These are phyloP conservation scores for Lampris incognitus DNA, from an alignment of 2,113 vertebrate species.

Conservation along the genomic window DNA sequence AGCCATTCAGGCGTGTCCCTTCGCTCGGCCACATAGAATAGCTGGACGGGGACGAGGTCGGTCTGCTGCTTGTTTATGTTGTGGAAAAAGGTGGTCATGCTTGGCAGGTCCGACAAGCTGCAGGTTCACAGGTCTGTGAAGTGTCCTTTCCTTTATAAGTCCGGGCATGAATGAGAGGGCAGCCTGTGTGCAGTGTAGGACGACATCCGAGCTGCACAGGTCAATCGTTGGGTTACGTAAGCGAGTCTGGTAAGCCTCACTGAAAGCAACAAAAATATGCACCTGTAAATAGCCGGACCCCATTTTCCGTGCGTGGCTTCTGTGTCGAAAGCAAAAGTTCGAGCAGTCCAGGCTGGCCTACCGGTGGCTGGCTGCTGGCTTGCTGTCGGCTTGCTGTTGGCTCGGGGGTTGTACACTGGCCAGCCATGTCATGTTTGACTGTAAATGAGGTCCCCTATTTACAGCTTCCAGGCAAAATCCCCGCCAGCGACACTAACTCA, in stretches of 20 bases:
- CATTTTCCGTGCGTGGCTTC: slow-evolving; percentile 15
- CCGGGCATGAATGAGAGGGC: slow-evolving; percentile 74
- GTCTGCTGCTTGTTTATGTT: slow-evolving; percentile 73
- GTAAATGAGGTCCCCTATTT: slow-evolving; percentile 58
- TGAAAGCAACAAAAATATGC: slow-evolving; percentile 33
- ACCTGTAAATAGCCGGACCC: slow-evolving; percentile 40
- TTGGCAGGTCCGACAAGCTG: slow-evolving; percentile 54
- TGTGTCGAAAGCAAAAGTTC: neutral
- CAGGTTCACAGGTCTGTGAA: slow-evolving; percentile 50
- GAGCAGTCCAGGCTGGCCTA: neutral
- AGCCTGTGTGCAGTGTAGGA: slow-evolving; percentile 39
- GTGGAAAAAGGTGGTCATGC: slow-evolving; percentile 78
- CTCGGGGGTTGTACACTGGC: slow-evolving; percentile 17
- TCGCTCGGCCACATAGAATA: slow-evolving; percentile 60
- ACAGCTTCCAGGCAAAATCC: slow-evolving; percentile 12
- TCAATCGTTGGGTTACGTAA: slow-evolving; percentile 45
- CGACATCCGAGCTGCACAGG: slow-evolving; percentile 48
- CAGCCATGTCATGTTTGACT: slow-evolving; percentile 38
- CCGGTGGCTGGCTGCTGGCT: slow-evolving; percentile 32
- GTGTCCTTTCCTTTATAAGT: slow-evolving; percentile 76
- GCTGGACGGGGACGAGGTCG: slow-evolving; percentile 48
- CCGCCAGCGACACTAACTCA: neutral
- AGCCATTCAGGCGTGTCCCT: slow-evolving; percentile 70
- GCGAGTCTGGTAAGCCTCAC: slow-evolving; percentile 27
- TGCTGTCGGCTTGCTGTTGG: slow-evolving; percentile 21